Conservation (phyloP, 2,797 vertebrate species). For the Halcyon smyrnensis region DNA sequence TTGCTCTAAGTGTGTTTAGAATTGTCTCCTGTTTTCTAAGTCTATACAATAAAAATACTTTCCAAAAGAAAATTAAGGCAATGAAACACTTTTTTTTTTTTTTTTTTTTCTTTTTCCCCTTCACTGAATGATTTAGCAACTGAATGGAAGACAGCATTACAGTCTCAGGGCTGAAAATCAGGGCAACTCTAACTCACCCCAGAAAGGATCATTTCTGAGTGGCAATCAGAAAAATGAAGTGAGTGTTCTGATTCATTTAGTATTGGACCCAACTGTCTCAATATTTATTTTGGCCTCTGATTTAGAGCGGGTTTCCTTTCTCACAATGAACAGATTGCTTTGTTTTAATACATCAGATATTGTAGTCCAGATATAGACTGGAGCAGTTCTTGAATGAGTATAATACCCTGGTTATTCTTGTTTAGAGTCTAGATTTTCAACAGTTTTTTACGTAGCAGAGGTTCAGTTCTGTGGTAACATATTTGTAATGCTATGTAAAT, state of each 20-base stretch:
- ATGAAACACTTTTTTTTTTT: background rate
- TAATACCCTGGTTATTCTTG: background rate
- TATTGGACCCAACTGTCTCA: background rate
- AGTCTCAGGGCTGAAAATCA: constrained; percentile 81
- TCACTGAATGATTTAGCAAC: constrained; percentile 70
- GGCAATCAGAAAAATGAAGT: constrained; percentile 85
- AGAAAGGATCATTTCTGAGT: constrained; percentile 76
- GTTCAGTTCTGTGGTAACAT: background rate
- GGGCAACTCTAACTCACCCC: constrained; percentile 80
- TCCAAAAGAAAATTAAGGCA: background rate
- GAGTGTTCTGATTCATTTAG: constrained; percentile 5
- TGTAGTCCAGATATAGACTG: background rate
- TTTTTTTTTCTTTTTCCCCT: background rate
- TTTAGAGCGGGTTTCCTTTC: background rate
- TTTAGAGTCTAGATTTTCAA: background rate
- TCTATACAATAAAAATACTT: background rate
- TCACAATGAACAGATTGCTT: background rate
- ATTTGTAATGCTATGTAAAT: background rate
- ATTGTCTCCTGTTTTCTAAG: background rate
- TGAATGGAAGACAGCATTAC: constrained; percentile 83
- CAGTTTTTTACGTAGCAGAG: background rate
- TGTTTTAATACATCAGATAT: background rate
- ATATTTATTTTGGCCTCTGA: background rate
- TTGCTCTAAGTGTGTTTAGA: background rate
- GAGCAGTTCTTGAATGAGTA: background rate